Evolutionary conservation across 2,797 vertebrate species (phyloP), one percentile per base, ranked within the genome.

Genomic region (Sebastiscus albofasciatus): DNA sequence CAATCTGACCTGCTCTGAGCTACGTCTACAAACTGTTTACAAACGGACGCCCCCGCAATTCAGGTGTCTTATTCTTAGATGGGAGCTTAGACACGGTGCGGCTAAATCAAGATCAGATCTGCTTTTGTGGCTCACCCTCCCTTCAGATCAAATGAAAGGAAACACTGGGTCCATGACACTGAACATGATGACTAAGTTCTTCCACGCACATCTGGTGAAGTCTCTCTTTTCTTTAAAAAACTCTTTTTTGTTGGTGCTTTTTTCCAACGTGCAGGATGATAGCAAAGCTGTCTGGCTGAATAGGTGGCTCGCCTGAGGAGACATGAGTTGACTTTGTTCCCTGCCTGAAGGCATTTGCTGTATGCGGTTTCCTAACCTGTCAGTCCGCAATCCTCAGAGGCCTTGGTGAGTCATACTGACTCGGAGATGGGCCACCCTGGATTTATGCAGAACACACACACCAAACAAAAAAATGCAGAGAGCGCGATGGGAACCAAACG

Each of bases 311-410:
- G 90, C 89, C 89, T 20, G 76, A 52, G 87, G 92, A 90, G 85
- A 90, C 82, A 31, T 60, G 80, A 88, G 91, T 87, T 82, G 87
- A 90, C 87, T 90, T 79, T 87, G 84, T 89, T 87, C 82, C 86
- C 65, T 36, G 83, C 89, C 87, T 39, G 39, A 59, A 92, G 92
- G 85, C 91, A 85, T 92, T 81, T 66, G 74, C 79, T 82, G 86
- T 42, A 82, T 86, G 93, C 34, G 83, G 87, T 92, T 91, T 90
- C 79, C 83, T 72, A 95, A 95, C 93, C 93, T 90, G 93, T 94
- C 93, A 84, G 91, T 84, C 92, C 22, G 56, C 92, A 94, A 94
- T 94, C 94, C 93, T 83, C 74, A 39, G 73, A 90, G 87, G 90
- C 82, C 83, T 71, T 0, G 65, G 79, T 93, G 93, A 94, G 87